These are phyloP conservation scores for Bombyx huttoni DNA, from an alignment of 2,888 invertebrate genomes.

Conservation along the genomic window DNA sequence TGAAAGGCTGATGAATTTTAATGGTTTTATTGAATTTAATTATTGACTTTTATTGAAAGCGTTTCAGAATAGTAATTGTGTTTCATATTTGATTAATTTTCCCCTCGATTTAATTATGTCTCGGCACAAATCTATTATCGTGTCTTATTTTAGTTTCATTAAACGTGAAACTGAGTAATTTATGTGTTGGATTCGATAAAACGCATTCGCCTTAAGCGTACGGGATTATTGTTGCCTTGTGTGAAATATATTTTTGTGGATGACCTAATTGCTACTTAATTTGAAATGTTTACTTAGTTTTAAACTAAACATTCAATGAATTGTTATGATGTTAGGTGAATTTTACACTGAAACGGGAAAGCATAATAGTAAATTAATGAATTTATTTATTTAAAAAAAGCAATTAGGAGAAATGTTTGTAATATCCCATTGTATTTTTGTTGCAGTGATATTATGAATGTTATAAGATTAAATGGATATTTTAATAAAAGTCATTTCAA, in stretches of 20 bases:
- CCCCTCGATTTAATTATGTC: conserved; percentile 11
- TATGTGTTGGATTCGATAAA: conserved; percentile 15
- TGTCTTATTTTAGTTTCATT: conserved; percentile 6
- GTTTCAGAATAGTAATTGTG: neutral
- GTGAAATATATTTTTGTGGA: conserved; percentile 26
- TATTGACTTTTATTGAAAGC: neutral
- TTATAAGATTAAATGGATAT: conserved; percentile 74
- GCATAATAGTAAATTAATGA: conserved; percentile 39
- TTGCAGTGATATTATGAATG: conserved; percentile 73
- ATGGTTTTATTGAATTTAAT: neutral
- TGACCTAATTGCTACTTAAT: conserved; percentile 20
- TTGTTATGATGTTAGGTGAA: conserved; percentile 24
- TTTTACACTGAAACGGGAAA: neutral
- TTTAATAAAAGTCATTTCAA: conserved; percentile 73
- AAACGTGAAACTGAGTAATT: conserved; percentile 16
- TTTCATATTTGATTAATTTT: neutral
- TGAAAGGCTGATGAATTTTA: conserved; percentile 23
- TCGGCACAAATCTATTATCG: conserved; percentile 19
- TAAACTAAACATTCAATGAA: conserved; percentile 20
- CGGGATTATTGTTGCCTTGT: conserved; percentile 29
- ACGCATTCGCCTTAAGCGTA: conserved; percentile 29
- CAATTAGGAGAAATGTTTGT: conserved; percentile 65
- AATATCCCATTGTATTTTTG: conserved; percentile 72
- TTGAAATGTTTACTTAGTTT: conserved; percentile 1
- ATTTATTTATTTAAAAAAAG: conserved; percentile 29